Conservation (phyloP, 1,140 invertebrate species). For the Heliconius melpomene region DNA sequence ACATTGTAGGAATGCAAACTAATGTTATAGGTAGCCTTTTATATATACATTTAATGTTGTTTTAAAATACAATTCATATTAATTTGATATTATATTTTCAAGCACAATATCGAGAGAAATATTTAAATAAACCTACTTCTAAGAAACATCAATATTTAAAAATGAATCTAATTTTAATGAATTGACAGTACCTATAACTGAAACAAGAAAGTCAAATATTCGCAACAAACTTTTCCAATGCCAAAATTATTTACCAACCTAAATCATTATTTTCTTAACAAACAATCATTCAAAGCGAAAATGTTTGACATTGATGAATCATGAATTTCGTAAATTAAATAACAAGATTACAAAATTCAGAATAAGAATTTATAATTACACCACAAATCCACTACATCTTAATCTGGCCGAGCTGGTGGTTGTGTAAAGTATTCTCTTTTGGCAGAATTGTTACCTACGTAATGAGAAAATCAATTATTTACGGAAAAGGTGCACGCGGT, state of each 20-base stretch:
- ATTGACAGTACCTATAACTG: constrained; percentile 6
- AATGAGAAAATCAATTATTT: constrained; percentile 53
- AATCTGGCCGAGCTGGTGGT: constrained; percentile 30
- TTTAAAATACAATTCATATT: too few relatives aligned
- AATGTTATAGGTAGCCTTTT: too few relatives aligned
- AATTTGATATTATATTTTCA: too few relatives aligned
- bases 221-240: background rate
- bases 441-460: constrained; percentile 34
- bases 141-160: background rate
- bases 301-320: background rate
- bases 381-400: constrained; percentile 34
- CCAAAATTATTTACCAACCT: background rate
- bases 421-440: constrained; percentile 43
- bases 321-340: constrained; percentile 7
- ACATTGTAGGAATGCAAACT: too few relatives aligned
- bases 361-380: constrained; percentile 35
- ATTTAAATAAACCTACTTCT: too few relatives aligned
- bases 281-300: background rate
- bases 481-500: constrained; percentile 40
- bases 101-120: too few relatives aligned
- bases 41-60: too few relatives aligned
- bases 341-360: constrained; percentile 13
- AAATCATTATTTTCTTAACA: background rate
- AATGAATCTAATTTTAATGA: background rate
- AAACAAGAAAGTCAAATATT: constrained; percentile 2